Conservation (phyloP, 1,140 invertebrate genomes). For the Tyrophagus putrescentiae region DNA sequence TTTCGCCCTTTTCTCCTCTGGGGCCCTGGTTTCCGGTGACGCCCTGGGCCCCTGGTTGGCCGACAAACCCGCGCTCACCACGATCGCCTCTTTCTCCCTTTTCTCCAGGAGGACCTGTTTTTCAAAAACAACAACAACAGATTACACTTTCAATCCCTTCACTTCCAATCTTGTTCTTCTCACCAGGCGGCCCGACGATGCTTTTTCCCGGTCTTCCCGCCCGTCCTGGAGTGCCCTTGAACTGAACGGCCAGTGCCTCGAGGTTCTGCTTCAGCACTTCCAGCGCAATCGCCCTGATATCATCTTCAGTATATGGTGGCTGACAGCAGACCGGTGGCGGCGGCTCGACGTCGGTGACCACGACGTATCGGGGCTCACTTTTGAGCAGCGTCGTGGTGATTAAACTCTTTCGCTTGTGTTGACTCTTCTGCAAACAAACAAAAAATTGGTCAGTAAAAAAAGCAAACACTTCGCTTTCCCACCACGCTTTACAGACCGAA, state of each 20-base stretch:
- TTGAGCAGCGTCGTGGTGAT: not conserved
- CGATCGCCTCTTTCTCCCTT: slow-evolving; percentile 12
- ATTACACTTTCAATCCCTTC: not conserved
- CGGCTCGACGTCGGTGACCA: not conserved
- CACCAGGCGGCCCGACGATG: slow-evolving; percentile 4
- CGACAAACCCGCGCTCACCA: not conserved
- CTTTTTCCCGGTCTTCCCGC: slow-evolving; percentile 11
- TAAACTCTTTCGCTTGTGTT: slow-evolving; percentile 30
- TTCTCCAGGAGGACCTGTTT: slow-evolving; percentile 7
- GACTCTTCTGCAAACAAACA: slow-evolving; percentile 24
- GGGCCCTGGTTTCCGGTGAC: not conserved
- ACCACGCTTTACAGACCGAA: slow-evolving; percentile 33
- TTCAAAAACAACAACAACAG: not conserved
- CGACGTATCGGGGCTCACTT: not conserved
- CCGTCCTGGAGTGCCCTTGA: slow-evolving; percentile 2
- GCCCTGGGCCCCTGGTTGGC: slow-evolving; percentile 6
- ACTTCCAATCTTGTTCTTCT: not conserved
- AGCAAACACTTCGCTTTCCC: not conserved
- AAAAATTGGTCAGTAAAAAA: slow-evolving; percentile 16
- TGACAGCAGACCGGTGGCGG: too few relatives aligned
- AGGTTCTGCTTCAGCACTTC: not conserved
- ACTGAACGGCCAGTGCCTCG: not conserved
- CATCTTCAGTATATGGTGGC: not conserved
- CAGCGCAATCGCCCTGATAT: not conserved
- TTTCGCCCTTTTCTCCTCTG: slow-evolving; percentile 15